Evolutionary conservation across 2,797 vertebrate species (phyloP), one percentile per base, ranked within the genome.

Genomic region (Picus viridis): DNA sequence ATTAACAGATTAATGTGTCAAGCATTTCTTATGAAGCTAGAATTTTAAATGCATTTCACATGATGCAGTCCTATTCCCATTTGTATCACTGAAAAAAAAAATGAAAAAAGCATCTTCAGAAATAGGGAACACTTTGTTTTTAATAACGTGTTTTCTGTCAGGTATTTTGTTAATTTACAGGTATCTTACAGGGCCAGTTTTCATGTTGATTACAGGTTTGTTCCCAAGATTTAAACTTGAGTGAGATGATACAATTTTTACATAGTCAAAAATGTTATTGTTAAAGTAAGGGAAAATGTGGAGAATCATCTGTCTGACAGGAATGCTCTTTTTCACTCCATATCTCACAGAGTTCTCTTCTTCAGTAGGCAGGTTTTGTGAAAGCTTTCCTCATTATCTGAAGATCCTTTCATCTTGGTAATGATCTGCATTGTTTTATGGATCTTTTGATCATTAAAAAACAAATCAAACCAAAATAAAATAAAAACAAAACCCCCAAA

Each of bases 41-140:
- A 59, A 49, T 75, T 69, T 85, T 63, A 22, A 49, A 77, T 29
- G 30, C 0, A 20, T 56, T 73, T 71, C 3, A 74, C 74, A 71
- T 26, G 49, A 27, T 12, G 1, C 4, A 36, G 6, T 32, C 3
- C 0, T 64, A 15, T 58, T 85, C 6, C 27, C 4, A 16, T 11
- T n/a, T 16, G 54, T 6, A 54, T 9, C 8, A 51, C 15, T 36
- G 17, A 47, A 76, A 51, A 51, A 12, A 24, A 24, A 51, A 51
- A 24, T 20, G 18, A 49, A 24, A 24, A 47, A 19, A 9, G n/a
- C 49, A 6, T 30, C 1, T 57, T 76, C 19, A 70, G 15, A 47
- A 79, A 73, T 1, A 82, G 2, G 7, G 76, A 64, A 70, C 49
- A 24, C 0, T 29, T 16, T 49, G 12, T 9, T 78, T 86, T 53